Evolutionary conservation across 2,797 vertebrate species (phyloP).

Genomic region (Oreortyx pictus): DNA sequence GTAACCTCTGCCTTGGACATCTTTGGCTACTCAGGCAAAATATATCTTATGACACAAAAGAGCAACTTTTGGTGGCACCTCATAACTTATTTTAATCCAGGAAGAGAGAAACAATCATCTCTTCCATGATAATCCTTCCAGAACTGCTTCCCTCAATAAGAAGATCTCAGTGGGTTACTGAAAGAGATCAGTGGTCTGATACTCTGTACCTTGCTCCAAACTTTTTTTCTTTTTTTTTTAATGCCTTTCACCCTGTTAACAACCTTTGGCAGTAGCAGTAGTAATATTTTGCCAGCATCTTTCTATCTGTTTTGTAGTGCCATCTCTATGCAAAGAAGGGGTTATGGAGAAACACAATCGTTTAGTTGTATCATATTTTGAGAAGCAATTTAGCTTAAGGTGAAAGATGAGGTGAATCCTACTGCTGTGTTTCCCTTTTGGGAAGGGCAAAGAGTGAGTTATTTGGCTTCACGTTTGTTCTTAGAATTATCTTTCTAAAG

Average conservation of each 20-base stretch:
- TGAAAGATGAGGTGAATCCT: conserved; percentile 54
- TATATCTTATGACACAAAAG: background rate
- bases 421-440: conserved; percentile 51
- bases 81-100: background rate
- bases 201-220: background rate
- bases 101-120: background rate
- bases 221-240: too few relatives aligned
- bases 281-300: background rate
- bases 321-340: background rate
- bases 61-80: background rate
- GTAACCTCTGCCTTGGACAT: conserved; percentile 50
- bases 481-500: conserved; percentile 64
- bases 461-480: conserved; percentile 73
- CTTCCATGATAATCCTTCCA: background rate
- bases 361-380: conserved; percentile 23
- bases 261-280: background rate
- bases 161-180: background rate
- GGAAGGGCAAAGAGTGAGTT: background rate
- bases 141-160: background rate
- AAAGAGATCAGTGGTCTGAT: background rate
- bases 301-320: background rate
- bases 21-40: conserved; percentile 1
- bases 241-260: background rate
- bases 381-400: conserved; percentile 34
- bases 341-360: conserved; percentile 44